A percentile compares a stretch with the other conserved stretches of the same genome.
These are phyloP conservation scores for Hypocryptadius cinnamomeus DNA, from an alignment of 2,113 vertebrate species.

Conservation along the genomic window DNA sequence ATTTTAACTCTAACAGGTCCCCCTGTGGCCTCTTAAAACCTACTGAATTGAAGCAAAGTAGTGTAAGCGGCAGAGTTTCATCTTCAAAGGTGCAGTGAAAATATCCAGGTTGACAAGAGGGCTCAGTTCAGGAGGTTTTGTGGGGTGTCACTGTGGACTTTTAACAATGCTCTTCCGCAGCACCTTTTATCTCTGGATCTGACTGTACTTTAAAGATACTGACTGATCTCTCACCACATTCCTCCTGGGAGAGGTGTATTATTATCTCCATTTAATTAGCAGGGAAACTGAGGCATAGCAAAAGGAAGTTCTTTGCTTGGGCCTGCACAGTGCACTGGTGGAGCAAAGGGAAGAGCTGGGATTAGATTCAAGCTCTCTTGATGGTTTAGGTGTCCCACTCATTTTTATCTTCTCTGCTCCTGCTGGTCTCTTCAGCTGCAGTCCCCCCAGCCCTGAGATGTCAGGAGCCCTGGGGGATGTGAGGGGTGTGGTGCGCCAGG, in stretches of 20 bases:
- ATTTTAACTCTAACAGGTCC: constrained; percentile 65
- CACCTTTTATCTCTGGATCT: constrained; percentile 20
- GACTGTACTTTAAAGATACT: neutral
- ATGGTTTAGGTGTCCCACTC: neutral
- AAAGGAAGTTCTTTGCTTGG: neutral
- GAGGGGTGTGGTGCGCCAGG: neutral
- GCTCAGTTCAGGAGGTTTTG: constrained; percentile 56
- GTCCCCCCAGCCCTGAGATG: neutral
- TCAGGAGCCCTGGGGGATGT: neutral
- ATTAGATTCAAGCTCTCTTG: neutral
- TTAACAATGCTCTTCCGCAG: neutral
- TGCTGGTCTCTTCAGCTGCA: neutral
- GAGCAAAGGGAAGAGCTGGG: neutral
- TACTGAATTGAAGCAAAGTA: constrained; percentile 67
- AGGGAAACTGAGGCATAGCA: constrained; percentile 22
- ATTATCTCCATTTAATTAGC: constrained; percentile 12
- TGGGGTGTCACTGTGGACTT: neutral
- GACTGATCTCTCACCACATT: neutral
- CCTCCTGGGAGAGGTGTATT: neutral
- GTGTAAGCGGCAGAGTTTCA: constrained; percentile 40
- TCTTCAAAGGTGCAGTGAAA: constrained; percentile 68
- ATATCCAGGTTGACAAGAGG: constrained; percentile 62
- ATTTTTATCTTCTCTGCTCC: neutral
- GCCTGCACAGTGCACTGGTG: neutral
- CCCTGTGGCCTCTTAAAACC: constrained; percentile 70